Evolutionary conservation across 2,888 invertebrate genomes (phyloP).

Genomic region (Erebia epiphron): DNA sequence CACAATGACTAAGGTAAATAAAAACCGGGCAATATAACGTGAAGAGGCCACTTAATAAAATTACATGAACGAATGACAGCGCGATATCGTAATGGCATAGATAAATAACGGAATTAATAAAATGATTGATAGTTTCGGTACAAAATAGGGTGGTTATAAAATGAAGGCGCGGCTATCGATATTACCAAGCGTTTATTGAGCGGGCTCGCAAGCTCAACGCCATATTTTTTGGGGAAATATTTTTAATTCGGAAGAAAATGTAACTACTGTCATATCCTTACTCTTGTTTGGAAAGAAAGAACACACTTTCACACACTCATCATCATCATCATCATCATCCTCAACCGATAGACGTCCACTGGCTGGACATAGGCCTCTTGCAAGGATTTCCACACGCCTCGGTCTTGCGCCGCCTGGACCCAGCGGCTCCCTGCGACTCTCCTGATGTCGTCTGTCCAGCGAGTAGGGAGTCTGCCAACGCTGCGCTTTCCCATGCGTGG

Average conservation of each 20-base stretch:
- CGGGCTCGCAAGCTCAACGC: not conserved
- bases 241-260: not conserved
- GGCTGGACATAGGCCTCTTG: too few relatives aligned
- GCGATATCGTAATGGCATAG: constrained; percentile 65
- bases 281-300: too few relatives aligned
- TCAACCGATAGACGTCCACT: too few relatives aligned
- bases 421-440: too few relatives aligned
- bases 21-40: constrained; percentile 47
- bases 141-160: constrained; percentile 45
- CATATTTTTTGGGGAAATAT: constrained; percentile 12
- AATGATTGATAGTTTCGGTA: constrained; percentile 69
- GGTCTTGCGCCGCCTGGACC: too few relatives aligned
- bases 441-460: too few relatives aligned
- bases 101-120: constrained; percentile 74
- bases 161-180: constrained; percentile 43
- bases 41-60: constrained; percentile 71
- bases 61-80: constrained; percentile 71
- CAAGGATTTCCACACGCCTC: too few relatives aligned
- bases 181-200: constrained; percentile 25
- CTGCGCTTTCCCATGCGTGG: too few relatives aligned
- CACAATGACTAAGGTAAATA: constrained; percentile 39
- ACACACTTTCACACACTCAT: too few relatives aligned
- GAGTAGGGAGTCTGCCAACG: too few relatives aligned
- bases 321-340: too few relatives aligned
- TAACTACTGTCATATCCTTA: too few relatives aligned